A percentile compares a stretch with the other conserved stretches of the same genome.
These are phyloP conservation scores for Polypedilum vanderplanki DNA, from an alignment of 1,140 invertebrate genomes.

Conservation along the genomic window DNA sequence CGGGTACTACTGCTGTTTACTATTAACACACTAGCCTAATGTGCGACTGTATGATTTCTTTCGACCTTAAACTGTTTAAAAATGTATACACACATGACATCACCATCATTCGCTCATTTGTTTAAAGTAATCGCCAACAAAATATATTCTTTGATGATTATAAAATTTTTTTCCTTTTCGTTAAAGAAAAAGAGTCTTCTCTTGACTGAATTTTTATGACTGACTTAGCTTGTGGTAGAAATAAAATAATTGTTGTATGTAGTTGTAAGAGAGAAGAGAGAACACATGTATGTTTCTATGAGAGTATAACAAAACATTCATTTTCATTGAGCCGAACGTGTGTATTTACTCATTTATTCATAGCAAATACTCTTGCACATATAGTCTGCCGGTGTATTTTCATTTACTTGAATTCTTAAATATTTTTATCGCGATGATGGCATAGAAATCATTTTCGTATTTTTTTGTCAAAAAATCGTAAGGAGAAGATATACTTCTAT, in stretches of 20 bases:
- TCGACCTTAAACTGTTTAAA: too few species aligned
- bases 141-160: too few species aligned
- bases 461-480: background rate
- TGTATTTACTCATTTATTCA: constrained; percentile 8
- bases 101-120: too few species aligned
- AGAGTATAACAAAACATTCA: background rate
- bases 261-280: background rate
- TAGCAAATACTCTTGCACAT: background rate
- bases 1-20: background rate
- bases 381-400: background rate
- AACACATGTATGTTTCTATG: background rate
- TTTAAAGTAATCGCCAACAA: too few species aligned
- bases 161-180: too few species aligned
- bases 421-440: constrained; percentile 28
- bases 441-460: constrained; percentile 23
- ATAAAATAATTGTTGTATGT: background rate
- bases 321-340: background rate
- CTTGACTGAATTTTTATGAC: too few species aligned
- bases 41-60: too few species aligned
- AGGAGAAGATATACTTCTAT: background rate
- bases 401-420: background rate
- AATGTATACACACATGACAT: too few species aligned
- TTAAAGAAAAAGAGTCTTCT: too few species aligned
- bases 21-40: constrained; percentile 4
- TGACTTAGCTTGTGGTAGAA: constrained; percentile 1